These are phyloP conservation scores for Rallus crepitans DNA, from an alignment of 2,797 vertebrate species.

Conservation along the genomic window DNA sequence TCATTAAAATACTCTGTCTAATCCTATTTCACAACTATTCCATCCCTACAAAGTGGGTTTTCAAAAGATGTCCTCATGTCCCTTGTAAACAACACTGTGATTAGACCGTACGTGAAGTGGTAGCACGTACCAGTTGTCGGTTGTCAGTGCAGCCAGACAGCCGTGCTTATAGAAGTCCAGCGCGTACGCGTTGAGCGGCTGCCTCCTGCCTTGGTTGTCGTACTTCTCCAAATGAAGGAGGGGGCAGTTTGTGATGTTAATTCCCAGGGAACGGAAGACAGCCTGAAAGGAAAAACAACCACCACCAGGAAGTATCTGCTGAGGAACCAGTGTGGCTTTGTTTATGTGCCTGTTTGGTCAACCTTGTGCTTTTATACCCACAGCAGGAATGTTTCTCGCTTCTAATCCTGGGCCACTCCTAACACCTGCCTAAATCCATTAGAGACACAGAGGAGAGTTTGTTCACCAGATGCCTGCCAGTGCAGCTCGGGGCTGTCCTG, in stretches of 20 bases:
- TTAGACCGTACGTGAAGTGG: background rate
- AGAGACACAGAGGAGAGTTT: background rate
- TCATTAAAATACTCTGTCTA: background rate
- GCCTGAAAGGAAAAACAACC: background rate
- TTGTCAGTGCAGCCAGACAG: background rate
- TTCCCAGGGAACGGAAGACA: conserved; percentile 26
- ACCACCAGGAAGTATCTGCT: background rate
- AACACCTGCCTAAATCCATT: background rate
- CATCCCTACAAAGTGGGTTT: background rate
- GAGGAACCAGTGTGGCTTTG: background rate
- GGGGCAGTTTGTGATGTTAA: conserved; percentile 41
- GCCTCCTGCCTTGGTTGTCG: background rate
- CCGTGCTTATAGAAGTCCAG: conserved; percentile 64
- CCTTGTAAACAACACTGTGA: background rate
- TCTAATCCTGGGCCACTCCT: background rate
- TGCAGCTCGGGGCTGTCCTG: background rate
- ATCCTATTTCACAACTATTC: background rate
- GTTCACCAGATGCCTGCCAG: background rate
- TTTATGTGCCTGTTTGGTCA: background rate
- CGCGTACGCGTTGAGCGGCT: conserved; percentile 51
- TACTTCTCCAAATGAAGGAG: conserved; percentile 23
- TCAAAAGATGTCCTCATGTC: background rate
- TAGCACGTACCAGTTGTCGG: conserved; percentile 21
- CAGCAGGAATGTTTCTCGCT: background rate
- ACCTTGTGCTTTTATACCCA: background rate